Conservation (phyloP, 2,797 vertebrate genomes). For the Oceanodroma leucorhoa region DNA sequence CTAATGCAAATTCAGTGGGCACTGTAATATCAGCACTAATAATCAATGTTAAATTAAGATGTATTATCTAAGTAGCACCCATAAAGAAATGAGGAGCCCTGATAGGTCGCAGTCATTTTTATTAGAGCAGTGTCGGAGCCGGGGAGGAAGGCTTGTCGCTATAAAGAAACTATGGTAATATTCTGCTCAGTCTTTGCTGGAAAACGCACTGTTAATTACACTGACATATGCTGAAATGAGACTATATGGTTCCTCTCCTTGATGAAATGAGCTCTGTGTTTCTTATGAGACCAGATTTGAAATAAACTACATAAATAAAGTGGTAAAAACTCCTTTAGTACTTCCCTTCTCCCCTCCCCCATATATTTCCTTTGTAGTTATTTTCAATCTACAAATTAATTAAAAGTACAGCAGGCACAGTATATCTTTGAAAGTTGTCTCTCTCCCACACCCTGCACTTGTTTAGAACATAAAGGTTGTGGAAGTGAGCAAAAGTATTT, state of each 20-base stretch:
- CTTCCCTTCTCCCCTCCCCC: neutral
- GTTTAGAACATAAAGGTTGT: constrained; percentile 29
- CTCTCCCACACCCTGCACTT: neutral
- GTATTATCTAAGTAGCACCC: neutral
- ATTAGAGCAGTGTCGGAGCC: neutral
- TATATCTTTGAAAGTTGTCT: neutral
- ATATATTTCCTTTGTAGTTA: constrained; percentile 37
- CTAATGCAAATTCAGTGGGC: constrained; percentile 5
- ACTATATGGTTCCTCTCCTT: neutral
- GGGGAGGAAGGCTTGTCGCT: neutral
- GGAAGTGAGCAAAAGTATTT: constrained; percentile 8
- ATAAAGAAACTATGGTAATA: neutral
- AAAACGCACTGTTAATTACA: constrained; percentile 30
- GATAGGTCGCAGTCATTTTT: constrained; percentile 26
- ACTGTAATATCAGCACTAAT: neutral
- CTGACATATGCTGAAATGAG: constrained; percentile 30
- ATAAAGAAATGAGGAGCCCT: constrained; percentile 13
- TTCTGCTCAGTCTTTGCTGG: neutral
- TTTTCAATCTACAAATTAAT: constrained; percentile 60
- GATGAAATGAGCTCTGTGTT: constrained; percentile 4
- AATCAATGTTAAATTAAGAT: constrained; percentile 37
- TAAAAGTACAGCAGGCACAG: constrained; percentile 23
- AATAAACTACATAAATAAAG: constrained; percentile 39
- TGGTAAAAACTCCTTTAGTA: constrained; percentile 12
- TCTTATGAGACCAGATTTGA: constrained; percentile 24